Base-by-base conservation (phyloP, 1,140 invertebrate species). In the Leucophenga varia region DNA sequence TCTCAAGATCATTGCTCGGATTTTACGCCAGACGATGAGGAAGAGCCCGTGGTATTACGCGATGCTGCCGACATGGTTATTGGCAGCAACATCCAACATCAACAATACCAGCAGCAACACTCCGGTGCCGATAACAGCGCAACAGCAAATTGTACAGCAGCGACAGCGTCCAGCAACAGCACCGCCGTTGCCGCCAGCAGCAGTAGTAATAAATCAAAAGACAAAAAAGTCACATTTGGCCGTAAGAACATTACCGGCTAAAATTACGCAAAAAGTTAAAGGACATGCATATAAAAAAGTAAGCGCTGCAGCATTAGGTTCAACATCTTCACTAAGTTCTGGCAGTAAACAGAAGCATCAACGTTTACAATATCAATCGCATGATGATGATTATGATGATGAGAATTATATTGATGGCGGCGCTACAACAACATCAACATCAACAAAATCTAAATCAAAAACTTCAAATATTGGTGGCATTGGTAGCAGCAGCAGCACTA, bases 21-120 rank as follows among this genome's bases (percentile, higher is more conserved):
- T 37, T 74, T 72, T 42, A 61, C 68, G 46, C 64, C 71, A 56
- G 64, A 74, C 42, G 65, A 74, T 42, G 72, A 74, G 57, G 72
- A 74, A 55, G 72, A 74, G 55, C 69, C 72, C 46, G 69, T 74
- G 54, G 65, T 74, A 59, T 32, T 65, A 52, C 61, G 58, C 50
- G 44, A 41, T 56, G 44, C 40, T 43, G 9, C 61, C 56, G 57
- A 63, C 44, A 19, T 72, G 64, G 55, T 49, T 51, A 43, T 54
- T 32, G 59, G 54, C 42, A 17, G 32, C 55, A 19, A 47, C 32
- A 20, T 13, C 14, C 14, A 37, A 19, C 16, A 19, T 32, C 37
- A 34, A 18, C 43, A 35, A 19, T 40, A 43, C 13, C 45, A 6
- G 50, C 31, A 34, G 5, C 4, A 13, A 34, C 6, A 34, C 16